These are phyloP conservation scores for Brachionus plicatilis DNA, from an alignment of 1,140 invertebrate species.

Conservation along the genomic window DNA sequence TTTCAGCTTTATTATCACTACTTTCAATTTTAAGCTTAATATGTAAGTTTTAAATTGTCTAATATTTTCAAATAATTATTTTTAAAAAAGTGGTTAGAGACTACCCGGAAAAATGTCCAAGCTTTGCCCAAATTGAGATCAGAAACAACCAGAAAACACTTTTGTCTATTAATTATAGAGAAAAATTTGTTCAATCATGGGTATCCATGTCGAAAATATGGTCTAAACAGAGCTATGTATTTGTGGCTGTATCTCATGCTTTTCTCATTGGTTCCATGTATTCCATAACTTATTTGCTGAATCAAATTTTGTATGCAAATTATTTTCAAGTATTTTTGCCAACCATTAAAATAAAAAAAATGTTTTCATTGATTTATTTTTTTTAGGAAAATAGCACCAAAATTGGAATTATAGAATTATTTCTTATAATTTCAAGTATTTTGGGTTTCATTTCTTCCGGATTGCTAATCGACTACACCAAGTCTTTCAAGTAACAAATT, in stretches of 20 bases:
- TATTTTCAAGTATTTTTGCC: constrained; percentile 65
- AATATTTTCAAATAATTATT: constrained; percentile 53
- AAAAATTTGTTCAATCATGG: constrained; percentile 64
- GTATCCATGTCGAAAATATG: constrained; percentile 70
- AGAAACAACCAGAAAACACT: constrained; percentile 47
- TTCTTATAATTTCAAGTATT: constrained; percentile 81
- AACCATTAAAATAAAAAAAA: background rate
- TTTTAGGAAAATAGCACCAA: constrained; percentile 65
- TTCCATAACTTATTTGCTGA: constrained; percentile 84
- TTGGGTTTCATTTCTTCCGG: constrained; percentile 79
- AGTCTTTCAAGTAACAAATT: constrained; percentile 52
- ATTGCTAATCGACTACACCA: constrained; percentile 68
- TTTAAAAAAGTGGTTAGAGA: constrained; percentile 35
- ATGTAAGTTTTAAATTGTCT: constrained; percentile 59
- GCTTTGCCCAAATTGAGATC: constrained; percentile 1
- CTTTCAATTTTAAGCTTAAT: constrained; percentile 70
- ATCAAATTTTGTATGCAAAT: constrained; percentile 71
- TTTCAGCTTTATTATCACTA: constrained; percentile 68
- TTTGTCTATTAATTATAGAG: constrained; percentile 61
- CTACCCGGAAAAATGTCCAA: constrained; percentile 14
- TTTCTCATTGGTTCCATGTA: constrained; percentile 71
- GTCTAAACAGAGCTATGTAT: constrained; percentile 76
- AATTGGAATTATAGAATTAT: constrained; percentile 76
- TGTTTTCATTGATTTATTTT: background rate
- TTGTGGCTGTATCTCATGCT: constrained; percentile 48